These are phyloP conservation scores for Hydraecia micacea DNA, from an alignment of 2,888 invertebrate genomes.

Conservation along the genomic window DNA sequence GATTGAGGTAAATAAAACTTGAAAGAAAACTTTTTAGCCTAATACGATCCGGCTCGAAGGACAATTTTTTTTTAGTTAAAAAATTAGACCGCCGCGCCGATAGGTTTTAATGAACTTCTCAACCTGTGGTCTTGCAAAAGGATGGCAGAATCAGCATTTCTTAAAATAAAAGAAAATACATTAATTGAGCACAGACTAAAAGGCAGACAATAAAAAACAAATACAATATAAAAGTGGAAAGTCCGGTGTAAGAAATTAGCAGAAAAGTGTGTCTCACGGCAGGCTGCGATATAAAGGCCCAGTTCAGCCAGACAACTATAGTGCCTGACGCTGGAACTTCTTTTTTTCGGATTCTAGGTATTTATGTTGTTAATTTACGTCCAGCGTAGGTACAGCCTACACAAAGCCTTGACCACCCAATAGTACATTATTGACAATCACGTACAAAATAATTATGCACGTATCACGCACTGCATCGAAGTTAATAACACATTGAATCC, in stretches of 20 bases:
- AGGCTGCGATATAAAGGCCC: too few relatives aligned
- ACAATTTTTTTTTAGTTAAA: not conserved
- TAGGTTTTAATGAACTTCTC: not conserved
- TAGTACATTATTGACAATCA: conserved; percentile 22
- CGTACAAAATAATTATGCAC: conserved; percentile 18
- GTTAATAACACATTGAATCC: not conserved
- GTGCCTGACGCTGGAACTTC: too few relatives aligned
- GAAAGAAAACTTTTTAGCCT: not conserved
- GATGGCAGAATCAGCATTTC: not conserved
- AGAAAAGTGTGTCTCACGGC: too few relatives aligned
- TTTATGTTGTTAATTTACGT: too few relatives aligned
- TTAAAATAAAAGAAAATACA: not conserved
- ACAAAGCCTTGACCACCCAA: conserved; percentile 12
- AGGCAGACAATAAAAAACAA: too few relatives aligned
- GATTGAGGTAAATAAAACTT: not conserved
- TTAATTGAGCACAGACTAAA: too few relatives aligned
- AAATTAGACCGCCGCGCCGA: too few relatives aligned
- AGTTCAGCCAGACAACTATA: too few relatives aligned
- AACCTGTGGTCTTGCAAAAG: not conserved
- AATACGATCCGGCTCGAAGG: conserved; percentile 18
- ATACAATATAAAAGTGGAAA: too few relatives aligned
- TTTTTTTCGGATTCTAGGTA: not conserved
- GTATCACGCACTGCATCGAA: conserved; percentile 17
- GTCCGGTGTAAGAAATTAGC: too few relatives aligned
- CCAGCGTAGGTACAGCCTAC: not conserved